Evolutionary conservation across 2,888 invertebrate species (phyloP).

Genomic region (Cataglyphis altisquamis): DNA sequence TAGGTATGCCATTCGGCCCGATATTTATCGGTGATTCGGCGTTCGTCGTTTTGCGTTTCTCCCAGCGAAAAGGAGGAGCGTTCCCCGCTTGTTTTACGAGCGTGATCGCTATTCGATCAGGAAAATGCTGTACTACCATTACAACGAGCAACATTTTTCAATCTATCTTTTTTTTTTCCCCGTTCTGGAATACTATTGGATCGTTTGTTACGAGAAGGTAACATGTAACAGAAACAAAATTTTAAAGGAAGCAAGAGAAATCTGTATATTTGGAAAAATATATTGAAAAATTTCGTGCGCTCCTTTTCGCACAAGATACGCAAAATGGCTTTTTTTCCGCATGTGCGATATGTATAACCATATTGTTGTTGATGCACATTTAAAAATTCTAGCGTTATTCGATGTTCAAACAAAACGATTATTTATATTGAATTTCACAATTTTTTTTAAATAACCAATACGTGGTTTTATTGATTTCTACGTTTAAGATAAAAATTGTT

Average conservation of each 20-base stretch:
- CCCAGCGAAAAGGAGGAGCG: conserved; percentile 29
- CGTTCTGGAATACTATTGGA: conserved; percentile 12
- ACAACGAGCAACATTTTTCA: conserved; percentile 49
- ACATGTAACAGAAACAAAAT: conserved; percentile 17
- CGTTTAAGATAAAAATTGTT: neutral
- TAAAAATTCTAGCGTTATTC: neutral
- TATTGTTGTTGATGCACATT: neutral
- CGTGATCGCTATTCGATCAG: conserved; percentile 48
- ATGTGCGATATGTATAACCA: neutral
- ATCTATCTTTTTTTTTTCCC: conserved; percentile 24
- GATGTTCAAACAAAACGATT: neutral
- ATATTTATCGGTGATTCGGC: conserved; percentile 50
- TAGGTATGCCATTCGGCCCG: conserved; percentile 51
- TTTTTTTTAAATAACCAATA: neutral
- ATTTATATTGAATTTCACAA: conserved; percentile 11
- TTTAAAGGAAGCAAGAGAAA: conserved; percentile 19
- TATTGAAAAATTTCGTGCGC: neutral
- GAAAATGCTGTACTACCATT: conserved; percentile 50
- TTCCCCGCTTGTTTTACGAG: conserved; percentile 43
- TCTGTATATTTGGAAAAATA: conserved; percentile 10
- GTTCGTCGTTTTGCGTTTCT: conserved; percentile 39
- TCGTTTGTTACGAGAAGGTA: conserved; percentile 31
- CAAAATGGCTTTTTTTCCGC: neutral
- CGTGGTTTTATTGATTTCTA: neutral
- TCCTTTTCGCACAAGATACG: neutral